Evolutionary conservation across 2,797 vertebrate species (phyloP).

Genomic region (Strix occidentalis): DNA sequence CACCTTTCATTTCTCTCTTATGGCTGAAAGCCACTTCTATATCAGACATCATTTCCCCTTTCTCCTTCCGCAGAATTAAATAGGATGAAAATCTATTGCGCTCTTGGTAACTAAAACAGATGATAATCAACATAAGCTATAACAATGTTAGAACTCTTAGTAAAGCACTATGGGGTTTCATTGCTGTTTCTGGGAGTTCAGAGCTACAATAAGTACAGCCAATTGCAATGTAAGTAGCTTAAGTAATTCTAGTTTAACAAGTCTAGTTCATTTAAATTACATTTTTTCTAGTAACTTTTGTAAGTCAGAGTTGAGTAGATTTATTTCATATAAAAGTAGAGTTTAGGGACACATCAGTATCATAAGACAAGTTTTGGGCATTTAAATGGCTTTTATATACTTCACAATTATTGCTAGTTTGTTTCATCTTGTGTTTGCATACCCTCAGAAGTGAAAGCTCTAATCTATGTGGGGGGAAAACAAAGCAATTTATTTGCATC

Average conservation of each 20-base stretch:
- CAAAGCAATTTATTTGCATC: not conserved
- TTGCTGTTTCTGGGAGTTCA: not conserved
- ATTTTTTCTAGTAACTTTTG: not conserved
- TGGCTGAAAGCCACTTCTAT: not conserved
- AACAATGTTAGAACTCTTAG: not conserved
- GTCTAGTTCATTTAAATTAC: not conserved
- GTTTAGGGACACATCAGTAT: not conserved
- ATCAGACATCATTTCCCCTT: not conserved
- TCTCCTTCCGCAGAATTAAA: not conserved
- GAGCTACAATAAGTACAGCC: not conserved
- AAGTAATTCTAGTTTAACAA: slow-evolving; percentile 13
- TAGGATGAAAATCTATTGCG: not conserved
- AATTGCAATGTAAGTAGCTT: not conserved
- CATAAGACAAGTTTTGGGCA: not conserved
- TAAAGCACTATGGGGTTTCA: not conserved
- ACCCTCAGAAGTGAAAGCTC: not conserved
- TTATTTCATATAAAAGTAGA: not conserved
- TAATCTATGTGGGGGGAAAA: not conserved
- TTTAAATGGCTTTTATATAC: not conserved
- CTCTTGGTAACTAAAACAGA: not conserved
- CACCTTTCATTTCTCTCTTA: not conserved
- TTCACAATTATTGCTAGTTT: not conserved
- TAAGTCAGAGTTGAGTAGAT: not conserved
- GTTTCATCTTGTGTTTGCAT: not conserved
- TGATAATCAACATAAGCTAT: not conserved